phyloP scores from a whole-genome alignment of 2,888 invertebrate species.

The Stramonita haemastoma region DNA sequence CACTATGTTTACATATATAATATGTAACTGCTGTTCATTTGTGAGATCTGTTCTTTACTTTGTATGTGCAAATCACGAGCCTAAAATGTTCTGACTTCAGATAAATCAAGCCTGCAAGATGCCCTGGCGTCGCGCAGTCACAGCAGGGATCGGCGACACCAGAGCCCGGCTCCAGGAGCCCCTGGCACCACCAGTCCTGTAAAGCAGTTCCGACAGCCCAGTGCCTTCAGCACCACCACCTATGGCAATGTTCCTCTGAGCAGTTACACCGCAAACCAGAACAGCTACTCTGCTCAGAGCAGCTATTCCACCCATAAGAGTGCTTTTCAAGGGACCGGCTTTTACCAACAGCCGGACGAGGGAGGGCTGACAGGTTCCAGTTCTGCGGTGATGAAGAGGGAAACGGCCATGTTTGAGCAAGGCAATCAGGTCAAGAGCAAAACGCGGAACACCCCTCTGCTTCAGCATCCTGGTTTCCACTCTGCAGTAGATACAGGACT shows the following conservation, averaged over 20 bases:
- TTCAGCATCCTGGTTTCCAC: constrained; percentile 66
- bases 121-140: neutral
- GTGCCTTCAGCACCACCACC: neutral
- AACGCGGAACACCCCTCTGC: constrained; percentile 54
- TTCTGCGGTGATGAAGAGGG: neutral
- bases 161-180: constrained; percentile 37
- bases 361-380: neutral
- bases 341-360: neutral
- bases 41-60: too few relatives aligned
- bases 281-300: neutral
- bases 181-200: constrained; percentile 36
- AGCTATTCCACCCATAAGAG: neutral
- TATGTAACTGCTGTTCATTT: too few relatives aligned
- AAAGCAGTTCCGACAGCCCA: constrained; percentile 13
- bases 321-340: neutral
- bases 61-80: neutral
- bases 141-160: constrained; percentile 2
- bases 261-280: neutral
- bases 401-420: neutral
- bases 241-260: neutral
- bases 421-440: constrained; percentile 7
- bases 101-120: neutral
- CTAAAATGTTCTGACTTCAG: neutral
- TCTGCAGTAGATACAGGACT: constrained; percentile 48
- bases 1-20: too few relatives aligned